These are phyloP conservation scores for Chydorus sphaericus DNA, from an alignment of 2,888 invertebrate genomes.

Conservation along the genomic window DNA sequence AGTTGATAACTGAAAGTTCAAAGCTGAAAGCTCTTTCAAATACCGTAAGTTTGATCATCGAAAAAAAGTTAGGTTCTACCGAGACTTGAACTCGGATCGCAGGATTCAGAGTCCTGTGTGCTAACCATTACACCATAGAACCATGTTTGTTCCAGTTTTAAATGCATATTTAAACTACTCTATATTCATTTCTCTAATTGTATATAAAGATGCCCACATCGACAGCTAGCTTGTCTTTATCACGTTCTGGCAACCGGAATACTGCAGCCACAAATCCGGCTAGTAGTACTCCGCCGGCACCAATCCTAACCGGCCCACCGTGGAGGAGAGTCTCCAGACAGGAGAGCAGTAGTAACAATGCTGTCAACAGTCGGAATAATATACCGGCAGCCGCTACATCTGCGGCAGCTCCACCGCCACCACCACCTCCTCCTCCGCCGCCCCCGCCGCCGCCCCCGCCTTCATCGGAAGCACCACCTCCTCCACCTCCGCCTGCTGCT, in stretches of 20 bases:
- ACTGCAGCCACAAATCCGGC: background rate
- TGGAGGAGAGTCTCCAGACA: constrained; percentile 12
- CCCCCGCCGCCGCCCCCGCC: constrained; percentile 13
- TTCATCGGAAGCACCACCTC: background rate
- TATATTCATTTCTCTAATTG: no score
- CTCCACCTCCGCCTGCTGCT: constrained; percentile 11
- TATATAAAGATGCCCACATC: constrained; percentile 6
- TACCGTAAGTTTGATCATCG: no score
- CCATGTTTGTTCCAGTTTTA: background rate
- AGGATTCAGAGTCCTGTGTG: no score
- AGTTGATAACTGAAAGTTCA: no score
- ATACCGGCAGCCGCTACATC: background rate
- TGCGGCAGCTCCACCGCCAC: background rate
- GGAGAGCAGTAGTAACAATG: background rate
- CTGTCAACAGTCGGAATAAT: background rate
- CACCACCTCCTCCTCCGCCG: background rate
- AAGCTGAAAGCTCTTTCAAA: no score
- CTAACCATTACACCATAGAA: background rate
- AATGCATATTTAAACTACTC: no score
- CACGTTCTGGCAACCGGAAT: background rate
- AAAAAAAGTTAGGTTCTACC: no score
- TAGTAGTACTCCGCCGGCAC: background rate
- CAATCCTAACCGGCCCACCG: constrained; percentile 4
- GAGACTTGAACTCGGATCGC: no score
- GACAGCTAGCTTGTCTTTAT: background rate